These are phyloP conservation scores for Drosophila silvestris DNA, from an alignment of 2,888 invertebrate species.

Conservation along the genomic window DNA sequence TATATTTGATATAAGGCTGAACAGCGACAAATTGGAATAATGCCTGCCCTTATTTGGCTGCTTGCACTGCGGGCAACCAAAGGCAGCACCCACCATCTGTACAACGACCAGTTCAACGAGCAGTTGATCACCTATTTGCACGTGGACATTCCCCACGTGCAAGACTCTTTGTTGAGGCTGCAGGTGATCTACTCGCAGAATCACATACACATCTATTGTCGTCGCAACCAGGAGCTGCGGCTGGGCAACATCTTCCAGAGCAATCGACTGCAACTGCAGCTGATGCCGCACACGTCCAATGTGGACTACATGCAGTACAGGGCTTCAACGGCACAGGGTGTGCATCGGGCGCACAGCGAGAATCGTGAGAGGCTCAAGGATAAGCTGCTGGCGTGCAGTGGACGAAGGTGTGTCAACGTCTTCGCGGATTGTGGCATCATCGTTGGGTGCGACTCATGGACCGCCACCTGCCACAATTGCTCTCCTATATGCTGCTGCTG, in stretches of 20 bases:
- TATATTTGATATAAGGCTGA: neutral
- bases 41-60: conserved; percentile 2
- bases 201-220: conserved; percentile 46
- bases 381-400: conserved; percentile 7
- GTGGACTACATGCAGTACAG: conserved; percentile 43
- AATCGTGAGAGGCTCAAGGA: conserved; percentile 23
- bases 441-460: neutral
- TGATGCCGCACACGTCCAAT: conserved; percentile 4
- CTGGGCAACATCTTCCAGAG: conserved; percentile 44
- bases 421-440: conserved; percentile 9
- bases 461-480: neutral
- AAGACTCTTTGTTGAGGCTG: neutral
- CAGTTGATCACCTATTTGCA: conserved; percentile 23
- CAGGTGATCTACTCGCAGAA: conserved; percentile 27
- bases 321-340: conserved; percentile 16
- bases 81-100: neutral
- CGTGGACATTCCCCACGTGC: neutral
- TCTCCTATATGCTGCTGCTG: conserved; percentile 29
- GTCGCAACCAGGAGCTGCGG: neutral
- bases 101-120: neutral
- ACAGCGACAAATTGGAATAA: neutral
- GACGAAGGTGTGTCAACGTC: neutral
- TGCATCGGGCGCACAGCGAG: conserved; percentile 10
- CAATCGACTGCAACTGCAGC: conserved; percentile 30
- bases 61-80: neutral